Evolutionary conservation across 2,888 invertebrate genomes (phyloP), one percentile per base, ranked within the genome.

Genomic region (Linyphia triangularis): DNA sequence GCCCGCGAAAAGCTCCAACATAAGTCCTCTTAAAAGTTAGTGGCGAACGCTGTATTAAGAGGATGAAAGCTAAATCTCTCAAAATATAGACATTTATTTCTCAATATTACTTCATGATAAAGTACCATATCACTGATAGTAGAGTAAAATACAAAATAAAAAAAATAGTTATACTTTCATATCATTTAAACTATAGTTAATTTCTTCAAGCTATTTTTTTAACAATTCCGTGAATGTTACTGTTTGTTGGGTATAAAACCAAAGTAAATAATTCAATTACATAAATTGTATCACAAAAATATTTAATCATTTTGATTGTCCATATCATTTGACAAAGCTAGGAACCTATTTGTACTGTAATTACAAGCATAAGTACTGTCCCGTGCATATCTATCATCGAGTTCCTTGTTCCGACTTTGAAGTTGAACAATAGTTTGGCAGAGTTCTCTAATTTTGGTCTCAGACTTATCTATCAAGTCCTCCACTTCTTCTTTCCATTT

Each of bases 401-500:
- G 16, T 40, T 86, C 81, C 10, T 37, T 81, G 16, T 81, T 86
- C 5, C 67, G 72, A 40, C 59, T 65, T 37, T 67, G 63, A 10
- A 86, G 57, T 9, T 73, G 30, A 13, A 28, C 28, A 9, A 72
- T 59, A 4, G 72, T 73, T 40, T 81, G 65, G 3, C 30, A 67
- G 9, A 86, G 24, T 59, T 86, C 86, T n/a, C 57, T 73, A 3
- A 86, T 57, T 59, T 72, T 72, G 5, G 51, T 24, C 57, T 86
- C 86, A 16, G 81, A 86, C 22, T 81, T 43, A 26, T 33, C 63
- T n/a, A 86, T 73, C 24, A 86, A 37, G 7, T 67, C 67, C 0
- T 86, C 86, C 6, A 73, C n/a, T 59, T 79, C 86, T 40, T 63
- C 67, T 57, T 86, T 86, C 75, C 65, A 73, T 30, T 57, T 73